Base-by-base conservation (phyloP, 2,888 invertebrate genomes). In the Agrilus mali region DNA sequence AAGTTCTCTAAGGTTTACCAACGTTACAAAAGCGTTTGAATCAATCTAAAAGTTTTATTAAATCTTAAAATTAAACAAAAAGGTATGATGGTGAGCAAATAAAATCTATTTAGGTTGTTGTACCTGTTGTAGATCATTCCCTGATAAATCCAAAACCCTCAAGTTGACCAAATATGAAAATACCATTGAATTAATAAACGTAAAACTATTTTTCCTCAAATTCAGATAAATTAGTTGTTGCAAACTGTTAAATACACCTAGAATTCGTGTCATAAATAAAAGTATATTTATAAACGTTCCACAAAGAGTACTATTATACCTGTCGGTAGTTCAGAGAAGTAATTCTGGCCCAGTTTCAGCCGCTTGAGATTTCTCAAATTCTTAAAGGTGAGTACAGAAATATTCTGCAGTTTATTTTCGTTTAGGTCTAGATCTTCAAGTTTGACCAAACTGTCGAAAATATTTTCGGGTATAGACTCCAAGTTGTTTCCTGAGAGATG, bases 381-480 rank as follows among this genome's bases (percentile, higher is more conserved):
- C 6, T 58, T 55, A 54, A 83, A 77, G 1, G 77, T 67, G 40
- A 69, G 69, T 36, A 72, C 72, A 46, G 76, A 73, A 37, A 86
- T 65, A 13, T 64, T 66, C 40, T 72, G 71, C 49, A 86, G 68
- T 55, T 71, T 70, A 62, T 86, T 86, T 45, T 73, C 75, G 4
- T 80, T 78, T 15, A 86, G 63, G 64, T 86, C 85, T 45, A 87
- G 65, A 56, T 82, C 80, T 53, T 77, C 74, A 14, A 86, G 61
- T 3, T 72, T 69, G 7, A 66, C 63, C 20, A 82, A 66, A 4
- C 74, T 74, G 1, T 69, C 58, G 44, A 85, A 79, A 17, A 77
- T 60, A 16, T 69, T 70, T 17, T 73, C 71, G 1, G 78, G 77
- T 38, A 82, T 64, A 16, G 71, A 69, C 40, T 67, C 64, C 13